A percentile compares a stretch with the other conserved stretches of the same genome.
These are phyloP conservation scores for Scrobipalpa costella DNA, from an alignment of 2,888 invertebrate genomes.

Conservation along the genomic window DNA sequence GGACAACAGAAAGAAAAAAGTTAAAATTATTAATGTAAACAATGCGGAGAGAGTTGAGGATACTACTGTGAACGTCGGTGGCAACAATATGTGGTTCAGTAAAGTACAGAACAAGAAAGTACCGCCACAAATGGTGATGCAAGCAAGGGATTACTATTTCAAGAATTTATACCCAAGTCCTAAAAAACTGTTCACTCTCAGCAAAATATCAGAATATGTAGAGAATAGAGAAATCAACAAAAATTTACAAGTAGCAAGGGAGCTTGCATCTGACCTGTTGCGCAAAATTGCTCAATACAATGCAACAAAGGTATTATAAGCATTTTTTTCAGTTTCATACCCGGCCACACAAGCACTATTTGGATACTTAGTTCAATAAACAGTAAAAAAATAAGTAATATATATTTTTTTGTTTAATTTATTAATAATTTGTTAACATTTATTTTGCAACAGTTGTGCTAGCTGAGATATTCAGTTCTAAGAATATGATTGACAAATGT, in stretches of 20 bases:
- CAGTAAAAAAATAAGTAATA: neutral
- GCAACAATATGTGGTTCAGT: slow-evolving; percentile 33
- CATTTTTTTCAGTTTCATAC: too few relatives aligned
- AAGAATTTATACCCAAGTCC: slow-evolving; percentile 47
- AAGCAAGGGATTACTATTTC: slow-evolving; percentile 64
- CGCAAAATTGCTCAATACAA: slow-evolving; percentile 33
- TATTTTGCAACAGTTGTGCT: neutral
- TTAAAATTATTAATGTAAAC: slow-evolving; percentile 33
- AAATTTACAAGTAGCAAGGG: slow-evolving; percentile 54
- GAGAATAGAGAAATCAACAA: slow-evolving; percentile 29
- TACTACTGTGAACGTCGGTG: slow-evolving; percentile 42
- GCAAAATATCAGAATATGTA: neutral
- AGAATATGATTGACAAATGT: too few relatives aligned
- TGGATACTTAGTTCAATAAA: too few relatives aligned
- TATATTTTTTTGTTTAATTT: too few relatives aligned
- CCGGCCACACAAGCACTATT: too few relatives aligned
- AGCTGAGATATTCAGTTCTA: too few relatives aligned
- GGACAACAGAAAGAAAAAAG: slow-evolving; percentile 29
- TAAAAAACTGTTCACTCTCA: slow-evolving; percentile 36
- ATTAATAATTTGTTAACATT: neutral
- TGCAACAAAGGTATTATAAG: neutral
- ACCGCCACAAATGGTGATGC: slow-evolving; percentile 51
- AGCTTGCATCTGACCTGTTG: slow-evolving; percentile 51
- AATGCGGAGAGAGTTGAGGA: slow-evolving; percentile 28
- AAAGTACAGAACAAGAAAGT: slow-evolving; percentile 31